Evolutionary conservation across 2,888 invertebrate genomes (phyloP).

Genomic region (Didymodactylos carnosus): DNA sequence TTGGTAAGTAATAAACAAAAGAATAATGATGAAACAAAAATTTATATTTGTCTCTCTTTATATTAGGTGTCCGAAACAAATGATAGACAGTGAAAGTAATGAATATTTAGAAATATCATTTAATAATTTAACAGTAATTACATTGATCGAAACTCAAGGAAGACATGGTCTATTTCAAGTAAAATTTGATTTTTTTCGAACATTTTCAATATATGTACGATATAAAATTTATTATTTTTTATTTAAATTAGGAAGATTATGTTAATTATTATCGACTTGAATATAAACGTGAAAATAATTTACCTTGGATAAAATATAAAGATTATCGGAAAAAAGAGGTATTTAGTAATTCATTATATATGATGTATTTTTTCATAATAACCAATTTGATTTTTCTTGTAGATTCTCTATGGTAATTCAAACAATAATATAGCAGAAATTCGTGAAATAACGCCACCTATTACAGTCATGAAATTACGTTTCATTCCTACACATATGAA

Average conservation of each 20-base stretch:
- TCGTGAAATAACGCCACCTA: constrained; percentile 52
- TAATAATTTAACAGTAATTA: constrained; percentile 56
- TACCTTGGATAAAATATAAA: neutral
- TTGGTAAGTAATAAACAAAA: too few relatives aligned
- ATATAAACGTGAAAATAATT: neutral
- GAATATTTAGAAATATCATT: constrained; percentile 67
- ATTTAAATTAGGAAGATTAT: neutral
- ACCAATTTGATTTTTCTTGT: too few relatives aligned
- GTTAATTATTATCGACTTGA: neutral
- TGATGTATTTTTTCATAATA: too few relatives aligned
- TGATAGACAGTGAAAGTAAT: constrained; percentile 45
- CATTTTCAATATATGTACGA: neutral
- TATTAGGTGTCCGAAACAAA: constrained; percentile 68
- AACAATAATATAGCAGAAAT: constrained; percentile 64
- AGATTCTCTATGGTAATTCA: constrained; percentile 61
- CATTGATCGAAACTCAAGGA: constrained; percentile 68
- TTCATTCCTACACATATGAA: constrained; percentile 61
- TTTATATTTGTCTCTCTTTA: too few relatives aligned
- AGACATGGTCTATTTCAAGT: constrained; percentile 64
- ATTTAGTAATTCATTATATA: too few relatives aligned
- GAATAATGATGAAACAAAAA: too few relatives aligned
- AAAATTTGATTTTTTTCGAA: neutral
- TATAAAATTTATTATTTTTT: neutral
- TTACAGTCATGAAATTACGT: constrained; percentile 63
- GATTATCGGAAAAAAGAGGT: neutral